Evolutionary conservation across 2,888 invertebrate genomes (phyloP).

Genomic region (Aleiodes alternator): DNA sequence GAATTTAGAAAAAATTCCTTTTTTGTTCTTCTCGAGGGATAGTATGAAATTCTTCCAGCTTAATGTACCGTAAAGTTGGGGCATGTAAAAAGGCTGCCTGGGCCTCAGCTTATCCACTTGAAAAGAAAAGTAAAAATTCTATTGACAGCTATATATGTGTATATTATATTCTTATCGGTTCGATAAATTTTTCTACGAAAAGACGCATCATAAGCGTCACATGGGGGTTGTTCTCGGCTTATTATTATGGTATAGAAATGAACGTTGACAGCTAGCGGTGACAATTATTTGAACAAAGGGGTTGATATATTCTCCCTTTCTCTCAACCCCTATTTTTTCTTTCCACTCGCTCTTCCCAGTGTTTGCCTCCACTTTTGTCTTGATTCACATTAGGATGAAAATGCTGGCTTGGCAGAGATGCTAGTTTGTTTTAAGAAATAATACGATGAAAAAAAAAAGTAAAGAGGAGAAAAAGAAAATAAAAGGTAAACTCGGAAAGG

Average conservation of each 20-base stretch:
- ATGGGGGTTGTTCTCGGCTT: slow-evolving; percentile 49
- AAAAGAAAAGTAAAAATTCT: slow-evolving; percentile 9
- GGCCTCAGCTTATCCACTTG: slow-evolving; percentile 31
- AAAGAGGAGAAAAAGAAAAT: not conserved
- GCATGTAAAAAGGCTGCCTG: slow-evolving; percentile 7
- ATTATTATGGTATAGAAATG: slow-evolving; percentile 52
- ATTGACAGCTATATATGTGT: not conserved
- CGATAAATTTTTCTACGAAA: slow-evolving; percentile 28
- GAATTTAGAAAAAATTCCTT: not conserved
- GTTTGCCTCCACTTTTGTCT: not conserved
- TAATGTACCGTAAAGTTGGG: slow-evolving; percentile 38
- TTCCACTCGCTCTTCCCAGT: not conserved
- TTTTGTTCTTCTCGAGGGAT: not conserved
- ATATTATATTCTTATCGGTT: no score
- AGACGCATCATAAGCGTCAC: slow-evolving; percentile 20
- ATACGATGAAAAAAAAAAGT: not conserved
- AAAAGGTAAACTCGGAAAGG: not conserved
- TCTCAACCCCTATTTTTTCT: not conserved
- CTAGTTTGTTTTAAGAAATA: not conserved
- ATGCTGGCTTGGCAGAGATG: not conserved
- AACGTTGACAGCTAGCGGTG: slow-evolving; percentile 61
- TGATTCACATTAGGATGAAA: not conserved
- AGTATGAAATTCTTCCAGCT: not conserved
- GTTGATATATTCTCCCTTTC: slow-evolving; percentile 14
- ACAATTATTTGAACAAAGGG: slow-evolving; percentile 64